Evolutionary conservation across 1,140 invertebrate genomes (phyloP).

Genomic region (Zaprionus ornatus): DNA sequence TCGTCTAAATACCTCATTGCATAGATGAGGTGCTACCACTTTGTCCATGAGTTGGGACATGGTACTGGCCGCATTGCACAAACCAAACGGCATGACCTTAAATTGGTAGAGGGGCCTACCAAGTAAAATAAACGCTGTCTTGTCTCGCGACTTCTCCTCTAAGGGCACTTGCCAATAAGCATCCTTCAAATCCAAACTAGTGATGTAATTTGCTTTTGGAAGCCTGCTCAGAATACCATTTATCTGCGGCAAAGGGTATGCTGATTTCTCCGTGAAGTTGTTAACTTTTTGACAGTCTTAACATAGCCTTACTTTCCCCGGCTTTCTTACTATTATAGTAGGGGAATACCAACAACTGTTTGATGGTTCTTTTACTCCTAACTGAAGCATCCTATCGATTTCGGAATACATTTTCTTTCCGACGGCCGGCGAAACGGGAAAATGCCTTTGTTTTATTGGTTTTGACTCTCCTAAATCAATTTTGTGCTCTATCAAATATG

Average conservation of each 20-base stretch:
- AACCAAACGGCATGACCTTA: conserved; percentile 10
- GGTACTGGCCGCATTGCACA: conserved; percentile 7
- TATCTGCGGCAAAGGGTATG: conserved; percentile 4
- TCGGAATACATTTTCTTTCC: conserved; percentile 41
- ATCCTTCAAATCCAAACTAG: conserved; percentile 3
- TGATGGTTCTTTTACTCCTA: conserved; percentile 55
- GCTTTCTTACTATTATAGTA: conserved; percentile 18
- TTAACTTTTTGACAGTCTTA: conserved; percentile 21
- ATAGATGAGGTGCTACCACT: background rate
- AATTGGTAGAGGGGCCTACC: conserved; percentile 1
- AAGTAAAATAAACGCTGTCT: background rate
- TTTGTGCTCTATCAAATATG: background rate
- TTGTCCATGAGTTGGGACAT: conserved; percentile 25
- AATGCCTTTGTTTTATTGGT: conserved; percentile 60
- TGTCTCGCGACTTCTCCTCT: background rate
- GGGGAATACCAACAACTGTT: conserved; percentile 51
- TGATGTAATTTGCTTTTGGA: background rate
- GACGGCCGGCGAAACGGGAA: conserved; percentile 54
- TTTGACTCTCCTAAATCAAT: conserved; percentile 48
- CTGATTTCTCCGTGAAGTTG: conserved; percentile 5
- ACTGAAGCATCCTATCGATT: conserved; percentile 53
- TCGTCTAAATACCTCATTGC: conserved; percentile 3
- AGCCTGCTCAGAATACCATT: conserved; percentile 4
- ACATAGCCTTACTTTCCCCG: conserved; percentile 26
- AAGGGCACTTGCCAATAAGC: conserved; percentile 8